These are phyloP conservation scores for Pseudopleuronectes americanus DNA, from an alignment of 2,797 vertebrate species.

Conservation along the genomic window DNA sequence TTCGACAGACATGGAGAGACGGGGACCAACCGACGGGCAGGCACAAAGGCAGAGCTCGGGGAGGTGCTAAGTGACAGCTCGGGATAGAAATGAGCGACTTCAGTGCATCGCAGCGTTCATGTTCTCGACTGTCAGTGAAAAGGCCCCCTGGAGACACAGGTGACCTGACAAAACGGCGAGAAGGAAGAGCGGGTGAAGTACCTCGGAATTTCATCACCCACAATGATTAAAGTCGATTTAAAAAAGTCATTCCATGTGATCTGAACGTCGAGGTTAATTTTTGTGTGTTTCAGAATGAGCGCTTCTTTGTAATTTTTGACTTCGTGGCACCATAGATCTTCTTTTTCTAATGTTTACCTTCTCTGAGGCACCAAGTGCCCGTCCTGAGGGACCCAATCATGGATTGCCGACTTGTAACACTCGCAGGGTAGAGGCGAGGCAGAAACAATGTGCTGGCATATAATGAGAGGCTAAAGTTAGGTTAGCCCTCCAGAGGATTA, in stretches of 20 bases:
- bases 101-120: conserved; percentile 61
- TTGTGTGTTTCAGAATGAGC: background rate
- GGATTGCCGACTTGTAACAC: conserved; percentile 33
- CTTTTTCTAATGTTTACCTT: conserved; percentile 49
- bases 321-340: background rate
- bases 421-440: conserved; percentile 20
- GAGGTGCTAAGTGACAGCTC: conserved; percentile 67
- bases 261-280: conserved; percentile 12
- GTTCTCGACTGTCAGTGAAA: conserved; percentile 57
- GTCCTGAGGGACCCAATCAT: conserved; percentile 59
- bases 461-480: conserved; percentile 64
- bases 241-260: conserved; percentile 26
- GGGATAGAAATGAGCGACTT: conserved; percentile 68
- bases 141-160: conserved; percentile 34
- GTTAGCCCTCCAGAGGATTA: conserved; percentile 44
- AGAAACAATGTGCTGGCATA: conserved; percentile 47
- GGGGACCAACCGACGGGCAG: conserved; percentile 54
- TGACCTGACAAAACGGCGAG: conserved; percentile 46
- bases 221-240: conserved; percentile 20
- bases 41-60: conserved; percentile 50
- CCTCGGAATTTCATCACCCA: conserved; percentile 33
- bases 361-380: conserved; percentile 45
- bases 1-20: conserved; percentile 55
- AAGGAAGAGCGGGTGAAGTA: conserved; percentile 20
- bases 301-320: conserved; percentile 5